phyloP scores from a whole-genome alignment of 2,797 vertebrate genomes.

The Salarias fasciatus region DNA sequence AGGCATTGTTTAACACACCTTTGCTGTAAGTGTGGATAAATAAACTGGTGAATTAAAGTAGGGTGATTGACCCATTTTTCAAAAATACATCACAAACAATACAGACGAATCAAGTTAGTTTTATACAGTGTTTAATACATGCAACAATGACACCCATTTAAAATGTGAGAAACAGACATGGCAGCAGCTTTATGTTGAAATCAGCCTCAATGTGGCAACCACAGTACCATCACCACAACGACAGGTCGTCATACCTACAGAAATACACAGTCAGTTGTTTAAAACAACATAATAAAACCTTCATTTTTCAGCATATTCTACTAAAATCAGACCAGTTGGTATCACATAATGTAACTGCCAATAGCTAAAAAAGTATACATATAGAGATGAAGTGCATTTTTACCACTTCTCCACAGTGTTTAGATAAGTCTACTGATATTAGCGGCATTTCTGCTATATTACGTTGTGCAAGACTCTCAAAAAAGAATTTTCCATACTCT shows the following conservation, averaged over 20 bases:
- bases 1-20: no score
- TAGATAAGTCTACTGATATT: no score
- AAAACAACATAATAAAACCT: no score
- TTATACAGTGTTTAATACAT: slow-evolving; percentile 63
- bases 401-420: no score
- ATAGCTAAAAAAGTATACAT: no score
- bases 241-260: slow-evolving; percentile 66
- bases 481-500: no score
- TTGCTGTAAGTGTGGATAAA: no score
- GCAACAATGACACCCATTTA: slow-evolving; percentile 52
- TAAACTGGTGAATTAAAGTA: not conserved
- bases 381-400: no score
- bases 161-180: slow-evolving; percentile 17
- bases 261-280: slow-evolving; percentile 17
- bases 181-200: slow-evolving; percentile 14
- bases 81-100: slow-evolving; percentile 10
- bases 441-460: no score
- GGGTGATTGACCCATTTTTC: not conserved
- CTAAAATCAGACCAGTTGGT: no score
- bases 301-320: not conserved
- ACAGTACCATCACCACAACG: slow-evolving; percentile 62
- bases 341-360: no score
- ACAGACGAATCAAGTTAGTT: slow-evolving; percentile 26
- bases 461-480: no score
- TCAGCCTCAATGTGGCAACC: slow-evolving; percentile 8